phyloP scores from a whole-genome alignment of 2,888 invertebrate genomes.

The Sussaba pulchella region DNA sequence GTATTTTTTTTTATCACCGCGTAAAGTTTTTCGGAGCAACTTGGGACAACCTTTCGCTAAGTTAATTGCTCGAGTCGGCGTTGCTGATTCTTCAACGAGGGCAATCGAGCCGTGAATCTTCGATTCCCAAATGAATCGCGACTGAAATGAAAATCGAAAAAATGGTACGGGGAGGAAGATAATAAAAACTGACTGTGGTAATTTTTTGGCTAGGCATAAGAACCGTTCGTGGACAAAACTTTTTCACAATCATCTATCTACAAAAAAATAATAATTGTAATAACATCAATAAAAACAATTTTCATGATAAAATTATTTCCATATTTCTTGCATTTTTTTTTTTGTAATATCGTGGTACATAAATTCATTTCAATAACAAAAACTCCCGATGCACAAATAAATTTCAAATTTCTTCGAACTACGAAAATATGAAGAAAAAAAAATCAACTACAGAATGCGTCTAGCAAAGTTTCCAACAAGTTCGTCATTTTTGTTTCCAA shows the following conservation, averaged over 20 bases:
- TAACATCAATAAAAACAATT: too few relatives aligned
- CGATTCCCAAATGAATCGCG: slow-evolving; percentile 30
- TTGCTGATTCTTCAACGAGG: slow-evolving; percentile 38
- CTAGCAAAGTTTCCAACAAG: not conserved
- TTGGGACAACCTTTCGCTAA: slow-evolving; percentile 12
- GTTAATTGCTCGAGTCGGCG: slow-evolving; percentile 37
- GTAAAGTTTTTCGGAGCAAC: not conserved
- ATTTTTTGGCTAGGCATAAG: too few relatives aligned
- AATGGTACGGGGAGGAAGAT: too few relatives aligned
- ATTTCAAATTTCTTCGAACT: not conserved
- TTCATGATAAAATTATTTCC: too few relatives aligned
- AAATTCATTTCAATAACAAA: not conserved
- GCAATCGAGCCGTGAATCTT: slow-evolving; percentile 43
- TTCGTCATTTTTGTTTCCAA: not conserved
- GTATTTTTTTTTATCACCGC: slow-evolving; percentile 9
- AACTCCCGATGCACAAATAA: not conserved
- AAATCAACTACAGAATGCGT: too few relatives aligned
- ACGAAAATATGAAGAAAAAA: not conserved
- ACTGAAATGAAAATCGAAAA: not conserved
- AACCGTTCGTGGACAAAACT: too few relatives aligned
- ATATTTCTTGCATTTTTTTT: too few relatives aligned
- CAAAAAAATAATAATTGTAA: too few relatives aligned
- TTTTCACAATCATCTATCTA: too few relatives aligned
- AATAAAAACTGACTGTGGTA: too few relatives aligned
- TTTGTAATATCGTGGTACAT: too few relatives aligned